Evolutionary conservation across 2,113 vertebrate genomes (phyloP).

Genomic region (Casuarius casuarius): DNA sequence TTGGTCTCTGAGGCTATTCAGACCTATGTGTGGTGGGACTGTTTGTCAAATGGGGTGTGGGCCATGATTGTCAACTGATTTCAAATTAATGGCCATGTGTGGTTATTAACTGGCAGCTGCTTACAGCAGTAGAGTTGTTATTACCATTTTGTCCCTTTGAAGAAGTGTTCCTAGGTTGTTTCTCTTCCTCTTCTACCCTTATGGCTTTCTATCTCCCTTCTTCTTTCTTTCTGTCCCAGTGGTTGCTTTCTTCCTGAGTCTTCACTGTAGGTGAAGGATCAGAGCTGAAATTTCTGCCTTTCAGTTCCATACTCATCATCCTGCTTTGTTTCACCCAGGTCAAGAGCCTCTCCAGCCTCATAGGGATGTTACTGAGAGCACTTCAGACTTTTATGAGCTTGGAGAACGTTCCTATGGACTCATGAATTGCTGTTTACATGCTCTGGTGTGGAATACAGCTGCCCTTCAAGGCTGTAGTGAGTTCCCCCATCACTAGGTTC

Average conservation of each 20-base stretch:
- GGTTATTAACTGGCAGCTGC: neutral
- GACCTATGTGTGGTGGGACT: neutral
- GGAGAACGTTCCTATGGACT: neutral
- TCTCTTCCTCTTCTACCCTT: neutral
- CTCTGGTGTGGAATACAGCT: neutral
- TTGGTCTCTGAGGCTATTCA: neutral
- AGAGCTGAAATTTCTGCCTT: neutral
- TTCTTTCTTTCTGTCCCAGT: neutral
- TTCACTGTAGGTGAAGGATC: neutral
- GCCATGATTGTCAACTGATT: neutral
- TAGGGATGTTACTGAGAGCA: neutral
- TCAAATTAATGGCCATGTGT: neutral
- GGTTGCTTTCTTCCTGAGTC: neutral
- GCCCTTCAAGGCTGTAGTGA: neutral
- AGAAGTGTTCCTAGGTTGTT: neutral
- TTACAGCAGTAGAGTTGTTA: neutral
- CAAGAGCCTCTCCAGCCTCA: constrained; percentile 9
- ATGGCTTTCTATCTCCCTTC: neutral
- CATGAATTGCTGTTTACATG: neutral
- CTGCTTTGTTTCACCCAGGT: neutral
- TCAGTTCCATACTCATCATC: neutral
- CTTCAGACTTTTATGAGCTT: neutral
- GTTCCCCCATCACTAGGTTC: neutral
- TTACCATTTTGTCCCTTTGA: neutral
- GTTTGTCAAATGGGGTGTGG: neutral